Evolutionary conservation across 2,113 vertebrate genomes (phyloP).

Genomic region (Polyodon spathula): DNA sequence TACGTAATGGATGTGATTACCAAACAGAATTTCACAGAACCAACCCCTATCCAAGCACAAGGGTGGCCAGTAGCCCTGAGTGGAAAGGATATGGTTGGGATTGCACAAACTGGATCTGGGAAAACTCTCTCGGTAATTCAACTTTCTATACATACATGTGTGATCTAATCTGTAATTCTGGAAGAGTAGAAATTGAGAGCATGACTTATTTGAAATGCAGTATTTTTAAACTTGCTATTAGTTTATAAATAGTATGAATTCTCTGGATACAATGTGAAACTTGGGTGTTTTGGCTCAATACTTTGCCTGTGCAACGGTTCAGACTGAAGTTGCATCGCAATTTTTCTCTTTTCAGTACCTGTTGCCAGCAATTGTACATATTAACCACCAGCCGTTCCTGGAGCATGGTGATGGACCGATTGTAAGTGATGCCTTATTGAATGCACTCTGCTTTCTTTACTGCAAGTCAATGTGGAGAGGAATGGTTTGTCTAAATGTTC

Average conservation of each 20-base stretch:
- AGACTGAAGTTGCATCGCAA: not conserved
- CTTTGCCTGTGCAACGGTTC: too few species aligned
- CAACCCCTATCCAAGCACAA: conserved; percentile 92
- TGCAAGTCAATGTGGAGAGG: too few species aligned
- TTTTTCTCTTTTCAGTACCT: conserved; percentile 65
- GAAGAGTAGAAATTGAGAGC: too few species aligned
- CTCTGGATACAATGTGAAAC: not conserved
- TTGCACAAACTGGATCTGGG: conserved; percentile 95
- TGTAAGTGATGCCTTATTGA: conserved; percentile 56
- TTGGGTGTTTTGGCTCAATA: too few species aligned
- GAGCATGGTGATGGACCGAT: conserved; percentile 95
- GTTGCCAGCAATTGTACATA: conserved; percentile 92
- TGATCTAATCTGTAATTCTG: too few species aligned
- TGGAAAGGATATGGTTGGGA: conserved; percentile 95
- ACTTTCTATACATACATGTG: too few species aligned
- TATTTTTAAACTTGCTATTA: too few species aligned
- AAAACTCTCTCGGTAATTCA: conserved; percentile 87
- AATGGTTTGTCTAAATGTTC: too few species aligned
- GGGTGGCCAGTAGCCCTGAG: conserved; percentile 95
- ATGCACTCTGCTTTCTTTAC: too few species aligned
- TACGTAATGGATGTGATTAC: conserved; percentile 95
- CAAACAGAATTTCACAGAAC: conserved; percentile 85
- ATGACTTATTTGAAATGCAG: too few species aligned
- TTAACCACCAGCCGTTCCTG: conserved; percentile 96
- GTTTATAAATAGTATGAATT: too few species aligned